A percentile compares a stretch with the other conserved stretches of the same genome.
These are phyloP conservation scores for Embiotoca jacksoni DNA, from an alignment of 2,113 vertebrate genomes.

Conservation along the genomic window DNA sequence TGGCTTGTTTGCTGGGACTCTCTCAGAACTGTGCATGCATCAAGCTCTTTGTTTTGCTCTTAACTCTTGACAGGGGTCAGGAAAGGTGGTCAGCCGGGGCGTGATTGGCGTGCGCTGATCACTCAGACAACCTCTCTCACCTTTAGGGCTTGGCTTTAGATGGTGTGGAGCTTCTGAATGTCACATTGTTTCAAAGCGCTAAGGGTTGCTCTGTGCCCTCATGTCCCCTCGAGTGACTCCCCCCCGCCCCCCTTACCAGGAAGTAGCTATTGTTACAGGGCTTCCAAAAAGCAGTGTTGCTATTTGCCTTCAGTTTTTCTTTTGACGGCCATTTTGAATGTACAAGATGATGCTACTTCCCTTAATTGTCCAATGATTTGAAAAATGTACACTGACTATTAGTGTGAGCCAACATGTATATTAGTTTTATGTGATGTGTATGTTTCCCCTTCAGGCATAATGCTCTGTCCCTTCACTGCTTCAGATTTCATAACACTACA, in stretches of 20 bases:
- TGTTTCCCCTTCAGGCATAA: slow-evolving; percentile 4
- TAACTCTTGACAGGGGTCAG: slow-evolving; percentile 63
- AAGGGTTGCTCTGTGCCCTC: slow-evolving; percentile 40
- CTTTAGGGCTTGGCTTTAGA: slow-evolving; percentile 52
- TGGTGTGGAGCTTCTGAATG: slow-evolving; percentile 46
- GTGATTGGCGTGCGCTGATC: slow-evolving; percentile 61
- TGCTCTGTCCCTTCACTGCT: slow-evolving; percentile 1
- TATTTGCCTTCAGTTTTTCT: background rate
- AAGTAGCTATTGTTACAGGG: slow-evolving; percentile 53
- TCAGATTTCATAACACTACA: slow-evolving; percentile 24
- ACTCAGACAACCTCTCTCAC: slow-evolving; percentile 60
- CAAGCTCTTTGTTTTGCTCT: slow-evolving; percentile 52
- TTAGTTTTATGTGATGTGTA: slow-evolving; percentile 1
- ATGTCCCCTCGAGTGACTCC: slow-evolving; percentile 35
- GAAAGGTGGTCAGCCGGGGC: slow-evolving; percentile 53
- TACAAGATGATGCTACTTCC: background rate
- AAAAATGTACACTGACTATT: background rate
- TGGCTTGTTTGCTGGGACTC: slow-evolving; percentile 49
- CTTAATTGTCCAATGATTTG: background rate
- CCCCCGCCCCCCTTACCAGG: slow-evolving; percentile 41
- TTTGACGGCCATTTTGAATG: background rate
- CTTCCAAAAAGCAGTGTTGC: background rate
- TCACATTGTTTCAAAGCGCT: slow-evolving; percentile 69
- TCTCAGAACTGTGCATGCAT: slow-evolving; percentile 29
- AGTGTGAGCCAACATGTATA: slow-evolving; percentile 6